Evolutionary conservation across 2,888 invertebrate species (phyloP), one percentile per base, ranked within the genome.

Genomic region (Cyaniris semiargus): DNA sequence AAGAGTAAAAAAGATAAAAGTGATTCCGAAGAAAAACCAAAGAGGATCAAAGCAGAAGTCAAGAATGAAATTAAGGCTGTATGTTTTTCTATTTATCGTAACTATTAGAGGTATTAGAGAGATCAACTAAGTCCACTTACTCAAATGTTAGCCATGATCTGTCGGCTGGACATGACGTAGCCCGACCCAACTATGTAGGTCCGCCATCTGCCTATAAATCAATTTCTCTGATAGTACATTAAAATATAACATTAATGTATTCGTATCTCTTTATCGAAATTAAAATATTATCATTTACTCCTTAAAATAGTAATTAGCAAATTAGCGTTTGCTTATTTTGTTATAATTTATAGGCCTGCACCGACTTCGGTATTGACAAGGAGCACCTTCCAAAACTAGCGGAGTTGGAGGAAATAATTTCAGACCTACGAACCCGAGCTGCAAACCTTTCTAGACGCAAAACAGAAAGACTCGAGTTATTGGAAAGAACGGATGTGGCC

Each of bases 401-500:
- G 3, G 83, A 83, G 31, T 76, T 93, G 79, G 92, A 89, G 48
- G 78, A 80, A 7, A 81, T 83, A 0, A 90, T 86, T 0, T 76
- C 72, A 15, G 88, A 90, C 70, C 80, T 93, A 60, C 85, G 89
- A 1, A 48, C 74, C n/a, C 89, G 93, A 0, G 89, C 88, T 0
- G 80, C 77, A 1, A 81, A 80, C 74, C 82, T 93, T 60, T 91
- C 89, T 3, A 82, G 81, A 10, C 87, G 93, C 0, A 93, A 93
- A 78, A 87, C 89, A 0, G 87, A 89, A 76, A 85, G 92, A 6
- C 86, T 87, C 0, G 87, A 89, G 78, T 81, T 92, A 48, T 81
- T 94, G 78, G 90, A 90, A 79, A 88, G 92, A 5, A 93, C 94
- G 0, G 93, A 93, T 80, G 80, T 83, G 0, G 91, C 93, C 0